These are phyloP conservation scores for Xanthia togata DNA, from an alignment of 2,888 invertebrate species.

Conservation along the genomic window DNA sequence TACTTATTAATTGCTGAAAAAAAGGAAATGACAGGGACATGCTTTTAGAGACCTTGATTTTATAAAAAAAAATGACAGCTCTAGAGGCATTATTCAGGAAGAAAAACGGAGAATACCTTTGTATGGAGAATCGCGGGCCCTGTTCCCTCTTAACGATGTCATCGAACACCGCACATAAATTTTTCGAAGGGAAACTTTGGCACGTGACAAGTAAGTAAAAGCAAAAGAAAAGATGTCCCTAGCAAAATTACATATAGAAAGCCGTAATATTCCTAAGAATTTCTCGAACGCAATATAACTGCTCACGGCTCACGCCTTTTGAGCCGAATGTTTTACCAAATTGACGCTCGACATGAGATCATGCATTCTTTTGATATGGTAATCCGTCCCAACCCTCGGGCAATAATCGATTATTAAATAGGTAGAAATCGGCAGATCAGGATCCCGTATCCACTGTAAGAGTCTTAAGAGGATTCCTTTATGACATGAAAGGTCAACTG, in stretches of 20 bases:
- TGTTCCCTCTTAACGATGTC: no score
- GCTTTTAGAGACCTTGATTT: no score
- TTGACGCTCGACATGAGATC: conserved; percentile 85
- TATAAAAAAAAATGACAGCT: no score
- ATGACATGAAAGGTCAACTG: conserved; percentile 78
- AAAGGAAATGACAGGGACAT: no score
- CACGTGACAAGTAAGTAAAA: conserved; percentile 57
- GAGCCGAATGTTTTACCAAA: conserved; percentile 84
- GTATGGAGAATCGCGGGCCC: no score
- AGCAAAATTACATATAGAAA: conserved; percentile 68
- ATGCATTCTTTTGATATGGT: conserved; percentile 89
- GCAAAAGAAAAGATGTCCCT: conserved; percentile 44
- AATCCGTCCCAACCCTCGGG: conserved; percentile 82
- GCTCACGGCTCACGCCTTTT: conserved; percentile 75
- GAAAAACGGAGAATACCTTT: no score
- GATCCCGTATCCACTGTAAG: conserved; percentile 78
- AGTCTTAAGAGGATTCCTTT: conserved; percentile 81
- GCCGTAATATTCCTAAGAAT: conserved; percentile 71
- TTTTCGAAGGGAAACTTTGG: conserved; percentile 53
- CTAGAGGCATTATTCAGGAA: no score
- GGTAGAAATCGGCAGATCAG: conserved; percentile 83
- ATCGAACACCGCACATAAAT: conserved; percentile 48
- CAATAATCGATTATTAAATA: conserved; percentile 89
- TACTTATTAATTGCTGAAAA: no score
- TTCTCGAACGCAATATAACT: conserved; percentile 75